These are phyloP conservation scores for Tetheella fluctuosa DNA, from an alignment of 2,888 invertebrate genomes.

Conservation along the genomic window DNA sequence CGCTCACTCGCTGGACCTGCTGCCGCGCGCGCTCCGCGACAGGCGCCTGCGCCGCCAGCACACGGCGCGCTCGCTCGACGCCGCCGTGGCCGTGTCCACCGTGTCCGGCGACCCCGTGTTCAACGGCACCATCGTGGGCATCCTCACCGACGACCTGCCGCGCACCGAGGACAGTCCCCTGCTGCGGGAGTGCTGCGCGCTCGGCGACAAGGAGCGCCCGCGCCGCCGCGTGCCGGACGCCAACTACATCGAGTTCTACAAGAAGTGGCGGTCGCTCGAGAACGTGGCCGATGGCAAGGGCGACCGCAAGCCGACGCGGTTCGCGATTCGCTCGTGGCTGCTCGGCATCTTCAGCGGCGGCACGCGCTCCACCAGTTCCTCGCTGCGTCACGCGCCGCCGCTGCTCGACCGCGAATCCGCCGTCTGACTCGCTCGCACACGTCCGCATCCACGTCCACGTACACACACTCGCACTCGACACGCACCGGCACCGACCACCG, in stretches of 20 bases:
- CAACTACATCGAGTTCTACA: constrained; percentile 82
- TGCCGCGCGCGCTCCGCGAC: constrained; percentile 37
- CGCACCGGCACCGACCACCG: background rate
- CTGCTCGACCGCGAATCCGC: constrained; percentile 79
- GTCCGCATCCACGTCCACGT: constrained; percentile 16
- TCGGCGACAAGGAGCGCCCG: constrained; percentile 66
- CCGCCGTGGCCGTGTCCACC: constrained; percentile 61
- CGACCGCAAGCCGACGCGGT: constrained; percentile 85
- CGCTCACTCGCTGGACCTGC: constrained; percentile 61
- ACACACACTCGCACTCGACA: constrained; percentile 23
- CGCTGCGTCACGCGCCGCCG: constrained; percentile 73
- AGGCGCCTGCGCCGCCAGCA: constrained; percentile 55
- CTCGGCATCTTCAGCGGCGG: constrained; percentile 90
- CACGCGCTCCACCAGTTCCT: constrained; percentile 85
- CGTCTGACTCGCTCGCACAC: constrained; percentile 53
- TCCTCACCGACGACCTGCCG: constrained; percentile 63
- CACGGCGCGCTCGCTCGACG: constrained; percentile 68
- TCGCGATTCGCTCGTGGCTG: constrained; percentile 89
- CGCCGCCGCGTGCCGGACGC: constrained; percentile 71
- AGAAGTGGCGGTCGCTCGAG: constrained; percentile 92
- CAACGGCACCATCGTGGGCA: constrained; percentile 74
- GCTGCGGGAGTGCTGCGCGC: constrained; percentile 71
- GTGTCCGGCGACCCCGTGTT: constrained; percentile 69
- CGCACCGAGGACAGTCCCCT: constrained; percentile 76
- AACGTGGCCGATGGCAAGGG: constrained; percentile 80